A percentile compares a stretch with the other conserved stretches of the same genome.
phyloP scores from a whole-genome alignment of 2,797 vertebrate genomes.

The Manis pentadactyla region DNA sequence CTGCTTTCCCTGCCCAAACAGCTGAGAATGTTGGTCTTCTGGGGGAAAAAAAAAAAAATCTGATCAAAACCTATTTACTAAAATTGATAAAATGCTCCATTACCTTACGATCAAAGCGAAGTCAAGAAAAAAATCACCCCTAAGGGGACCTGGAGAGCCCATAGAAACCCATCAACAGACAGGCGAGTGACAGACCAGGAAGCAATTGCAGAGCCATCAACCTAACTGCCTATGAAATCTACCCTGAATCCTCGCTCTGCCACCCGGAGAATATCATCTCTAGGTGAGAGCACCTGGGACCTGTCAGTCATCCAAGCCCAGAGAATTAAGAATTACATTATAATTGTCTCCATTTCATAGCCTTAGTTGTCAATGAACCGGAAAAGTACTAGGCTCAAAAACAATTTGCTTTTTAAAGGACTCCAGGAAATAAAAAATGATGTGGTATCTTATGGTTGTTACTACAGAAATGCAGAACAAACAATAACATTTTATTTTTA shows the following conservation, averaged over 20 bases:
- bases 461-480: constrained; percentile 57
- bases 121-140: constrained; percentile 78
- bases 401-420: constrained; percentile 71
- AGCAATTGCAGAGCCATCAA: constrained; percentile 78
- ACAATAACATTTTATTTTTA: constrained; percentile 44
- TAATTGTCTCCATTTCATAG: constrained; percentile 73
- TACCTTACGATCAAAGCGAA: constrained; percentile 81
- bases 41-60: constrained; percentile 40
- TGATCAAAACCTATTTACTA: constrained; percentile 74
- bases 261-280: constrained; percentile 71
- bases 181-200: constrained; percentile 76
- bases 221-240: constrained; percentile 81
- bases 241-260: constrained; percentile 45
- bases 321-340: constrained; percentile 75
- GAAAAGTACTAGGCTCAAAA: constrained; percentile 75
- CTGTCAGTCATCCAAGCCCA: constrained; percentile 71
- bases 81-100: constrained; percentile 83
- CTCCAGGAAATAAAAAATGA: constrained; percentile 54
- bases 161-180: constrained; percentile 72
- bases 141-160: constrained; percentile 63
- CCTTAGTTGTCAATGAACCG: constrained; percentile 72
- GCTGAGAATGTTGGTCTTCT: constrained; percentile 61
- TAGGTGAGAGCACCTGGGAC: constrained; percentile 70
- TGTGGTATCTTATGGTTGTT: constrained; percentile 51
- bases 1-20: constrained; percentile 38